phyloP scores from a whole-genome alignment of 2,888 invertebrate species.

The Oegoconia quadripuncta region DNA sequence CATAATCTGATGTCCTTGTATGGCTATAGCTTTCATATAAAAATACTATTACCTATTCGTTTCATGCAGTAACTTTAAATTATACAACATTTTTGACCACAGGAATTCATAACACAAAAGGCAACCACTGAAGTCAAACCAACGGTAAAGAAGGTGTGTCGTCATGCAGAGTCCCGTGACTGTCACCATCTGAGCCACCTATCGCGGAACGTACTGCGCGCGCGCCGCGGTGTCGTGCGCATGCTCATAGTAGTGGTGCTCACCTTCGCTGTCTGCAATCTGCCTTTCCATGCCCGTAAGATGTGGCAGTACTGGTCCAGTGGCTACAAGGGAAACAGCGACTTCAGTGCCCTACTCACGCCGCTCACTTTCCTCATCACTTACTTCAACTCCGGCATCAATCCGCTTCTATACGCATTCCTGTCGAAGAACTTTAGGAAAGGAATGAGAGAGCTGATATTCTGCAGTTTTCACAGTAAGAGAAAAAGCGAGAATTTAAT shows the following conservation, averaged over 20 bases:
- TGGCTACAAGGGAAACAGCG: conserved; percentile 83
- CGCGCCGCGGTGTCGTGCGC: conserved; percentile 91
- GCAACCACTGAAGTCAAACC: conserved; percentile 29
- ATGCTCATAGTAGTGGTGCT: conserved; percentile 93
- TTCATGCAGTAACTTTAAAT: not conserved
- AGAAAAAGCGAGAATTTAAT: conserved; percentile 65
- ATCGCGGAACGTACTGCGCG: conserved; percentile 87
- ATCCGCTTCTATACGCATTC: conserved; percentile 94
- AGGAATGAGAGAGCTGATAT: conserved; percentile 89
- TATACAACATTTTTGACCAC: not conserved
- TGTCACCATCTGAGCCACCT: conserved; percentile 84
- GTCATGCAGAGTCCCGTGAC: conserved; percentile 63
- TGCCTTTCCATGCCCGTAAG: conserved; percentile 93
- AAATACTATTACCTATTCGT: too few species aligned
- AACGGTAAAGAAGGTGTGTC: conserved; percentile 52
- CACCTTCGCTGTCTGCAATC: conserved; percentile 92
- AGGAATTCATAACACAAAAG: not conserved
- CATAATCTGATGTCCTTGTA: too few species aligned
- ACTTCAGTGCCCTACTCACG: conserved; percentile 88
- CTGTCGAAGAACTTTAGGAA: conserved; percentile 89
- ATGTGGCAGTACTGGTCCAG: conserved; percentile 92
- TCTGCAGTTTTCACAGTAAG: conserved; percentile 75
- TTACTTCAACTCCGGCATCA: conserved; percentile 94
- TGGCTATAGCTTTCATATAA: too few species aligned
- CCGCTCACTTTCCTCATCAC: conserved; percentile 92